Base-by-base conservation (phyloP, 1,140 invertebrate species). In the Acyrthosiphon pisum region DNA sequence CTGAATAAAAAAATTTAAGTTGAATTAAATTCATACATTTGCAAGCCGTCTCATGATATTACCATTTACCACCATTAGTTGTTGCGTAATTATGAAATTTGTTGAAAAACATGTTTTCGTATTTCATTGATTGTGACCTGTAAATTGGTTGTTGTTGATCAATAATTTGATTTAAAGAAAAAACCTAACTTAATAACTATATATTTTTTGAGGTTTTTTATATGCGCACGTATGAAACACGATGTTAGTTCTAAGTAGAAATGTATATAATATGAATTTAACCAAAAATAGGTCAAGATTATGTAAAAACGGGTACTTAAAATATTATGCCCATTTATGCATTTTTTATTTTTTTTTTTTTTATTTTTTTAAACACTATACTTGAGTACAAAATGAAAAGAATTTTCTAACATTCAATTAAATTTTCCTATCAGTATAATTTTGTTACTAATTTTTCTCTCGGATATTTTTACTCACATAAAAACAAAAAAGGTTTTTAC, bases 61-160 rank as follows among this genome's bases (percentile, higher is more conserved):
- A 22, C 35, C n/a, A 68, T 30, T n/a, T n/a, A 68, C 81, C 35
- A 83, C 22, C 35, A 22, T 23, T 83, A 41, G 22, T 83, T 41
- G 35, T 83, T 41, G 0, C 35, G 2, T 23, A 22, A 83, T 83
- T 23, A 41, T 7, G 22, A 37, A 83, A 83, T 83, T 83, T 83
- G 81, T 83, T 41, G 81, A 41, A 23, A 83, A 83, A 83, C 81
- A 83, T 83, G 81, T 83, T 83, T 83, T 83, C 23, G 22, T 83
- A 83, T 83, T 41, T 83, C 81, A 83, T 83, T 11, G 81, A 41
- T 83, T 41, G 18, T 83, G 37, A 83, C n/a, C 22, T 37, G n/a
- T 3, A 37, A 35, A 81, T 20, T 81, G 30, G 9, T 11, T 68
- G n/a, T n/a, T n/a, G 60, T 76, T 76, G 60, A 35, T 76, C 14